A percentile compares a stretch with the other conserved stretches of the same genome.
These are phyloP conservation scores for Piscicola geometra DNA, from an alignment of 2,888 invertebrate species.

Conservation along the genomic window DNA sequence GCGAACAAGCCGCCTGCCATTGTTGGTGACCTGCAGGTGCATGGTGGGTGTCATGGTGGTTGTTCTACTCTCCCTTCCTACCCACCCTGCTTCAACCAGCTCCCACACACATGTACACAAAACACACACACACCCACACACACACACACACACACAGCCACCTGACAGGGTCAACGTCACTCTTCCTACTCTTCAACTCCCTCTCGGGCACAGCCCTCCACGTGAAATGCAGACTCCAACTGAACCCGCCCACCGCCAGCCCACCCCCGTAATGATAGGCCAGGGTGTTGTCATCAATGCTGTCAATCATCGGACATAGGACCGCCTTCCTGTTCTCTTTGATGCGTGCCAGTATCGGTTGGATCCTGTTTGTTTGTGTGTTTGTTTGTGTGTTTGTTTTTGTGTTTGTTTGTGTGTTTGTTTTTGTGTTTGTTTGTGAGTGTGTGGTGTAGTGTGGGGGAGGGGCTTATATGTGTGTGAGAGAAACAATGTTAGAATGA, in stretches of 20 bases:
- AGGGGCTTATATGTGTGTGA: not conserved
- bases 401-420: too few species aligned
- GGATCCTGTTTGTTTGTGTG: constrained; percentile 61
- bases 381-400: too few species aligned
- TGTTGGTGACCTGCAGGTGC: constrained; percentile 68
- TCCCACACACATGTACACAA: not conserved
- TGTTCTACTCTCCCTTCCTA: not conserved
- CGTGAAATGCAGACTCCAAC: constrained; percentile 75
- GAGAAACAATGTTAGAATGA: not conserved
- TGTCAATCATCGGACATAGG: constrained; percentile 89
- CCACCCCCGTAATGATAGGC: constrained; percentile 49
- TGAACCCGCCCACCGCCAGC: constrained; percentile 55
- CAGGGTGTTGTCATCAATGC: constrained; percentile 75
- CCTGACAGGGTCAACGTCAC: constrained; percentile 49
- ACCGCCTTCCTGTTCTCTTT: constrained; percentile 74
- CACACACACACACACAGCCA: constrained; percentile 49
- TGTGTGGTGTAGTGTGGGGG: not conserved
- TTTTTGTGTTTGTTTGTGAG: too few species aligned
- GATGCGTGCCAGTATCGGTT: constrained; percentile 80
- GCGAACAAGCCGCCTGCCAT: constrained; percentile 99
- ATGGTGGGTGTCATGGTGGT: not conserved
- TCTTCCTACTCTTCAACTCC: constrained; percentile 48
- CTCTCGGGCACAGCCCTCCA: constrained; percentile 62
- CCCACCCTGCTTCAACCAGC: not conserved
- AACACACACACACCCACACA: not conserved